These are phyloP conservation scores for Colius striatus DNA, from an alignment of 2,113 vertebrate species.

Conservation along the genomic window DNA sequence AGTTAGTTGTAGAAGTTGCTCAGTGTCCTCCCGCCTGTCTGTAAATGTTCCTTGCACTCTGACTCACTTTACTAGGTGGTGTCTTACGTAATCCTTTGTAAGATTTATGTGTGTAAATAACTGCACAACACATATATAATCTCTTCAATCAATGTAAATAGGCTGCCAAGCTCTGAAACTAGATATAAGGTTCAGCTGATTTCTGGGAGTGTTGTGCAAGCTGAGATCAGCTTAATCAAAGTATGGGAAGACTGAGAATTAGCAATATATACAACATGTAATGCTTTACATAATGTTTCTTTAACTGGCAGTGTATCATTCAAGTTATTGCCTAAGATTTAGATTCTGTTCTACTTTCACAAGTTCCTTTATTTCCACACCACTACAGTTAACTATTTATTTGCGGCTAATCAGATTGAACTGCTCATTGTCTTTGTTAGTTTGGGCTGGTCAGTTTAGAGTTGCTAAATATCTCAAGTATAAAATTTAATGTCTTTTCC, in stretches of 20 bases:
- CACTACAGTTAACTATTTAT: background rate
- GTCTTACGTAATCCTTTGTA: background rate
- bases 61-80: background rate
- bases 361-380: conserved; percentile 25
- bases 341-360: conserved; percentile 4
- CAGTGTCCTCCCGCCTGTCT: background rate
- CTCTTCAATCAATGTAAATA: background rate
- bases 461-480: background rate
- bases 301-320: background rate
- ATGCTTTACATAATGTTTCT: background rate
- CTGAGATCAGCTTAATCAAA: background rate
- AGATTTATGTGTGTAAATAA: background rate
- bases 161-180: background rate
- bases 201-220: background rate
- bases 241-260: background rate
- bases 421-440: background rate
- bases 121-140: background rate
- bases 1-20: background rate
- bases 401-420: background rate
- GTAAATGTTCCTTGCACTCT: background rate
- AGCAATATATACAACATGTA: background rate
- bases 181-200: background rate
- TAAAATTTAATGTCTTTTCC: background rate
- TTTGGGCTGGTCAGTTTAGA: background rate
- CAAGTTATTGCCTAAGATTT: conserved; percentile 21